These are phyloP conservation scores for Pseudomyrmex dendroicus DNA, from an alignment of 1,140 invertebrate genomes.

Conservation along the genomic window DNA sequence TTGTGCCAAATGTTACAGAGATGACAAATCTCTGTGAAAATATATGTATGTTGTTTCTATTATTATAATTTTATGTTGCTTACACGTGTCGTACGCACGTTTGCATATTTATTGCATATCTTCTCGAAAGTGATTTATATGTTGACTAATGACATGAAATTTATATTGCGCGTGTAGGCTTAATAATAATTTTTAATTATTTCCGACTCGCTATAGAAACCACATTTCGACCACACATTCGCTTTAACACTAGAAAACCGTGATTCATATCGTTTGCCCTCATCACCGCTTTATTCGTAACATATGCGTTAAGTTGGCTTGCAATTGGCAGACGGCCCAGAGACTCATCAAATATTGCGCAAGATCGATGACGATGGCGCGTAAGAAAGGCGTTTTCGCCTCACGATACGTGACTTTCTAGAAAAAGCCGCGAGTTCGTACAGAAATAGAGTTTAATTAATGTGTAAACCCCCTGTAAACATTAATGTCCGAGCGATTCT, in stretches of 20 bases:
- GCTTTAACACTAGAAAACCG: slow-evolving; percentile 29
- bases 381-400: slow-evolving; percentile 2
- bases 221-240: slow-evolving; percentile 16
- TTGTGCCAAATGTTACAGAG: no score
- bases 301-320: slow-evolving; percentile 14
- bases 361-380: slow-evolving; percentile 35
- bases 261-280: slow-evolving; percentile 41
- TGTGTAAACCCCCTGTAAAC: no score
- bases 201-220: neutral
- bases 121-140: neutral
- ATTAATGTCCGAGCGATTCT: no score
- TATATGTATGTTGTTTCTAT: no score
- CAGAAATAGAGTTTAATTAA: neutral
- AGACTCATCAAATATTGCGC: slow-evolving; percentile 51
- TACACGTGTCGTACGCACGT: no score
- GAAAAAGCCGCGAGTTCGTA: neutral
- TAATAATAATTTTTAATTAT: slow-evolving; percentile 22
- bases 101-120: neutral
- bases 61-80: no score
- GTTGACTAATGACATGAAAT: neutral
- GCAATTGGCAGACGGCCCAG: slow-evolving; percentile 51
- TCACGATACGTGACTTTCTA: neutral
- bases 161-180: neutral
- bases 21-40: no score
- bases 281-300: slow-evolving; percentile 18